These are phyloP conservation scores for Probaryconus sp. DNA, from an alignment of 1,140 invertebrate genomes.

Conservation along the genomic window DNA sequence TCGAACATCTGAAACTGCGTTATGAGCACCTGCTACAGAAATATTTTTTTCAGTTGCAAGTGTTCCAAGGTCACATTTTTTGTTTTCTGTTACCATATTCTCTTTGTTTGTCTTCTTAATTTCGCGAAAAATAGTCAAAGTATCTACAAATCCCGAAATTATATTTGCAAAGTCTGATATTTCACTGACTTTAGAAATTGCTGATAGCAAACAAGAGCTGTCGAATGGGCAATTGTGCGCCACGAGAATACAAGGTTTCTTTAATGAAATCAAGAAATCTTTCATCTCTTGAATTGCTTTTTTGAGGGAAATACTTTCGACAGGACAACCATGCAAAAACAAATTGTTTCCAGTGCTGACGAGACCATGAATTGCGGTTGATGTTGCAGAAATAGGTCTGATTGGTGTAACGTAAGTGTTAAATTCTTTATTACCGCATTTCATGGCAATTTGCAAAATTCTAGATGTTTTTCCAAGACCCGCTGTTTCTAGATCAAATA, in stretches of 20 bases:
- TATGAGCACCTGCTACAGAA: neutral
- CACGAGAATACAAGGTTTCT: conserved; percentile 39
- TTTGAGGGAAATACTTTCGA: conserved; percentile 21
- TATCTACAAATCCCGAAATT: too few relatives aligned
- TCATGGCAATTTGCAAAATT: conserved; percentile 38
- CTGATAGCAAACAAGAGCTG: conserved; percentile 26
- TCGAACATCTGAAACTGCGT: conserved; percentile 3
- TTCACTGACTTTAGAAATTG: conserved; percentile 4
- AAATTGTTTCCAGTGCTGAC: conserved; percentile 31
- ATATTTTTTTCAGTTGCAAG: conserved; percentile 1
- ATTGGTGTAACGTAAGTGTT: conserved; percentile 37
- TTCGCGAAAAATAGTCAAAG: too few relatives aligned
- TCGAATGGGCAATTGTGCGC: conserved; percentile 52
- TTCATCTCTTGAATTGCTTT: conserved; percentile 17
- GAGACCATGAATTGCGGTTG: conserved; percentile 38
- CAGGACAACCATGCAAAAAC: conserved; percentile 32
- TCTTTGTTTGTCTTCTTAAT: too few relatives aligned
- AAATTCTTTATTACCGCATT: conserved; percentile 14
- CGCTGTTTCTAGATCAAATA: conserved; percentile 39
- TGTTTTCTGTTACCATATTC: too few relatives aligned
- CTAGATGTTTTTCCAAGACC: conserved; percentile 13
- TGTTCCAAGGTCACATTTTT: conserved; percentile 2
- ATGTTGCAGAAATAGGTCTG: conserved; percentile 19
- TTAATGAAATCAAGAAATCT: conserved; percentile 22
- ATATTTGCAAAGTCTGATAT: too few relatives aligned